Conservation (phyloP, 2,113 vertebrate genomes). For the Mus pahari region DNA sequence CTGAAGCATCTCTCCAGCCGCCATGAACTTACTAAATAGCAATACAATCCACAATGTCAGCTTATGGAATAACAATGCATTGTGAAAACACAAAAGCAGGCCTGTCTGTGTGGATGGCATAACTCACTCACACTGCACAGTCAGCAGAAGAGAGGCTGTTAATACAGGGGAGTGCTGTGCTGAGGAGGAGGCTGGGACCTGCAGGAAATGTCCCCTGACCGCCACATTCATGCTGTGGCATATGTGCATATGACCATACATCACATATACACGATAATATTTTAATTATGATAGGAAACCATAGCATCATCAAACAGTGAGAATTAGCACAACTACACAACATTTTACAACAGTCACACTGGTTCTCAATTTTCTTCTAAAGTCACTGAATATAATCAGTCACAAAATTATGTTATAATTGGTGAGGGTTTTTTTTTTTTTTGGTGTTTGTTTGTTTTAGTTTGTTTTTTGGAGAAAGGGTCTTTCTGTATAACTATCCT, state of each 20-base stretch:
- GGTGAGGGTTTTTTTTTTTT: no score
- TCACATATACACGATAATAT: not conserved
- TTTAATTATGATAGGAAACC: not conserved
- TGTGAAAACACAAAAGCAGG: not conserved
- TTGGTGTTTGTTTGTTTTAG: not conserved
- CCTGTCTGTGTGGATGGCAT: not conserved
- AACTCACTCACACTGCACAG: not conserved
- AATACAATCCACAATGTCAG: not conserved
- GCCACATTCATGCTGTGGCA: not conserved
- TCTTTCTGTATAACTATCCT: not conserved
- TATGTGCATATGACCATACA: not conserved
- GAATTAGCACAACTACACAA: slow-evolving; percentile 2
- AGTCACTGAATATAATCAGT: slow-evolving; percentile 35
- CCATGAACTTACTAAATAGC: not conserved
- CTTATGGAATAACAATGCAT: not conserved
- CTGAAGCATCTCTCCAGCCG: not conserved
- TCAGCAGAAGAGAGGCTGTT: not conserved
- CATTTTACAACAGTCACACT: slow-evolving; percentile 49
- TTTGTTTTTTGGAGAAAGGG: not conserved
- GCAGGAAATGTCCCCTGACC: not conserved
- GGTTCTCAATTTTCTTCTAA: slow-evolving; percentile 28
- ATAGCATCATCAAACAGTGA: not conserved
- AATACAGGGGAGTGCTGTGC: not conserved
- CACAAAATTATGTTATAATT: not conserved
- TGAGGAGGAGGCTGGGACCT: not conserved